Evolutionary conservation across 2,113 vertebrate genomes (phyloP).

Genomic region (Dunckerocampus dactyliophorus): DNA sequence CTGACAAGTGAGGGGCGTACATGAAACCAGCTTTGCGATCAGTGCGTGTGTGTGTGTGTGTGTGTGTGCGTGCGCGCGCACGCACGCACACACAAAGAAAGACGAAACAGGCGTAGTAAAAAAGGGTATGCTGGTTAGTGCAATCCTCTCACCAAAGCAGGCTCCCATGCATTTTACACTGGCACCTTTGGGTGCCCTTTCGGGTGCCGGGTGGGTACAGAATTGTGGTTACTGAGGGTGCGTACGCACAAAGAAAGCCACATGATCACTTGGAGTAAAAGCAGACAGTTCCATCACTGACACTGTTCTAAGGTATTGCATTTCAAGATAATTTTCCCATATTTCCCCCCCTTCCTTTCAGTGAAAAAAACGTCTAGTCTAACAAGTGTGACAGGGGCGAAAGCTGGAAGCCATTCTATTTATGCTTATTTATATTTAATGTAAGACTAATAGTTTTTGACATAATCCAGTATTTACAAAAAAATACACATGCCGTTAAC

Average conservation of each 20-base stretch:
- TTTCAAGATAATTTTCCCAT: conserved; percentile 66
- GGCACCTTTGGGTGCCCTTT: conserved; percentile 6
- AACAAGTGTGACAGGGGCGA: conserved; percentile 81
- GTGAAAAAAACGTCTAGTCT: conserved; percentile 78
- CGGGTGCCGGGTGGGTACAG: conserved; percentile 57
- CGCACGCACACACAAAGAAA: conserved; percentile 46
- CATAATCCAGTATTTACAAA: conserved; percentile 93
- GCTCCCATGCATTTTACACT: conserved; percentile 70
- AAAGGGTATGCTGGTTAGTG: conserved; percentile 75
- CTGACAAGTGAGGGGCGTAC: conserved; percentile 39
- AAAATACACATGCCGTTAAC: conserved; percentile 91
- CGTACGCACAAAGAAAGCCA: conserved; percentile 79
- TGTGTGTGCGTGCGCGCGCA: conserved; percentile 23
- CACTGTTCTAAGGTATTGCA: conserved; percentile 52
- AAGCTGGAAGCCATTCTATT: conserved; percentile 96
- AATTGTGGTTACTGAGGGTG: conserved; percentile 82
- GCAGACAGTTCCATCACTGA: conserved; percentile 57
- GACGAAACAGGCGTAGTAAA: conserved; percentile 68
- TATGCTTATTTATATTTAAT: conserved; percentile 79
- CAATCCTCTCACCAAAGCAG: conserved; percentile 74
- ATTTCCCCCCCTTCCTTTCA: conserved; percentile 66
- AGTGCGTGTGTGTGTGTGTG: conserved; percentile 18
- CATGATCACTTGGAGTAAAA: conserved; percentile 59
- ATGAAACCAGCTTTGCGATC: conserved; percentile 28
- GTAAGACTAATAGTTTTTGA: conserved; percentile 76